Evolutionary conservation across 2,888 invertebrate species (phyloP).

Genomic region (Gryllus longicercus): DNA sequence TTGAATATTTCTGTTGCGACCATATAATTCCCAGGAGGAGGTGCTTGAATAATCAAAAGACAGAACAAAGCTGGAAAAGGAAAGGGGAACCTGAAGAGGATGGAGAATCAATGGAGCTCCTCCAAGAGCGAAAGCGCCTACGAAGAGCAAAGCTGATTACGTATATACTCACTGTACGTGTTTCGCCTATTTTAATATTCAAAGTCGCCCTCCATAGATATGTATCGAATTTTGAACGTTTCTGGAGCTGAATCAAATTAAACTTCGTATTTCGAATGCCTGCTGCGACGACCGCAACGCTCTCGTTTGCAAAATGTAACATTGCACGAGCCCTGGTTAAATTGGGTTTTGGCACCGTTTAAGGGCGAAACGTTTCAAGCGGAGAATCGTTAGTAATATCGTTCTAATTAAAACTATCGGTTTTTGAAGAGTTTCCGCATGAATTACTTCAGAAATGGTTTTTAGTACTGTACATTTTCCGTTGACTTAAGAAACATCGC

Average conservation of each 20-base stretch:
- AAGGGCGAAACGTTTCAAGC: neutral
- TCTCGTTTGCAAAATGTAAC: neutral
- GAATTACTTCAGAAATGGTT: neutral
- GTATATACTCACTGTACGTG: neutral
- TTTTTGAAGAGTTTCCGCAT: neutral
- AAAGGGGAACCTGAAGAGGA: too few species aligned
- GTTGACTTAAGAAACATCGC: too few species aligned
- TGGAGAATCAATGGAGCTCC: too few species aligned
- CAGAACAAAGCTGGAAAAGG: too few species aligned
- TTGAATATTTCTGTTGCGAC: too few species aligned
- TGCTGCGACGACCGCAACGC: neutral
- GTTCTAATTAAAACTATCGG: slow-evolving; percentile 17
- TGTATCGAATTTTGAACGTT: neutral
- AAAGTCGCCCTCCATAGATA: slow-evolving; percentile 1
- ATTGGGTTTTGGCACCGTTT: neutral
- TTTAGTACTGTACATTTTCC: neutral
- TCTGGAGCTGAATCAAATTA: neutral
- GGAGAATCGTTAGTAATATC: neutral
- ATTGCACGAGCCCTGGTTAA: neutral
- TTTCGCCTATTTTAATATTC: slow-evolving; percentile 17
- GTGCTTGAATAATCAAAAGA: too few species aligned
- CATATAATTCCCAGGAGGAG: too few species aligned
- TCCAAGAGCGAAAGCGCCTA: too few species aligned
- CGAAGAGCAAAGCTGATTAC: neutral
- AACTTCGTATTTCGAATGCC: neutral